Evolutionary conservation across 2,113 vertebrate genomes (phyloP).

Genomic region (Oryzias melastigma): DNA sequence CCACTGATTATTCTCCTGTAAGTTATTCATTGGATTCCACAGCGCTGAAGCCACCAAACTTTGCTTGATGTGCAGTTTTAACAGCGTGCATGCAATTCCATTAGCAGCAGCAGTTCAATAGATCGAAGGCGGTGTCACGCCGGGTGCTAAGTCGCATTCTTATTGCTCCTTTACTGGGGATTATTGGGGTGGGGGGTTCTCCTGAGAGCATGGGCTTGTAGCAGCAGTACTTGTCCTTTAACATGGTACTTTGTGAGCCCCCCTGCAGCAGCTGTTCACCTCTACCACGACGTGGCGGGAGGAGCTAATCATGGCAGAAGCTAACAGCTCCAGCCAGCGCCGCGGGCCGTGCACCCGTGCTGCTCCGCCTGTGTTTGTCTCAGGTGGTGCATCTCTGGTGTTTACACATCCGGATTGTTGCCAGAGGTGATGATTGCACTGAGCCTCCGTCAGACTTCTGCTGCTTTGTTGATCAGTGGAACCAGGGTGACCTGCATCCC

Average conservation of each 20-base stretch:
- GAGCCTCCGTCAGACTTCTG: too few species aligned
- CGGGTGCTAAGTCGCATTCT: slow-evolving; percentile 17
- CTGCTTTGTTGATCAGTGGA: too few species aligned
- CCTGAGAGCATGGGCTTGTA: not conserved
- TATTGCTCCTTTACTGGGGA: slow-evolving; percentile 22
- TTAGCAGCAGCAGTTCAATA: slow-evolving; percentile 62
- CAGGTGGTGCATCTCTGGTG: not conserved
- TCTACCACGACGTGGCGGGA: slow-evolving; percentile 9
- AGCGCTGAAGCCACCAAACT: slow-evolving; percentile 35
- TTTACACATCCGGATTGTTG: not conserved
- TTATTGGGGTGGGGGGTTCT: not conserved
- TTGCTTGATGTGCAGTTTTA: slow-evolving; percentile 51
- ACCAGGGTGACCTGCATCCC: not conserved
- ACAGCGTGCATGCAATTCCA: slow-evolving; percentile 40
- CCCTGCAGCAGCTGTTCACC: slow-evolving; percentile 24
- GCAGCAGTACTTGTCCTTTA: slow-evolving; percentile 23
- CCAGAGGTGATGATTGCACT: not conserved
- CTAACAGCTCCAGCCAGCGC: slow-evolving; percentile 43
- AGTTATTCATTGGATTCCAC: slow-evolving; percentile 69
- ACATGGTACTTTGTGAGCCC: slow-evolving; percentile 6
- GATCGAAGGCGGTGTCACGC: slow-evolving; percentile 40
- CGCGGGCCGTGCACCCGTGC: slow-evolving; percentile 32
- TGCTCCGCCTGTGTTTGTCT: slow-evolving; percentile 18
- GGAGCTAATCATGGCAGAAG: slow-evolving; percentile 36
- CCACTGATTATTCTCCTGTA: slow-evolving; percentile 67